Evolutionary conservation across 2,888 invertebrate genomes (phyloP).

Genomic region (Dicranocentrus wangi): DNA sequence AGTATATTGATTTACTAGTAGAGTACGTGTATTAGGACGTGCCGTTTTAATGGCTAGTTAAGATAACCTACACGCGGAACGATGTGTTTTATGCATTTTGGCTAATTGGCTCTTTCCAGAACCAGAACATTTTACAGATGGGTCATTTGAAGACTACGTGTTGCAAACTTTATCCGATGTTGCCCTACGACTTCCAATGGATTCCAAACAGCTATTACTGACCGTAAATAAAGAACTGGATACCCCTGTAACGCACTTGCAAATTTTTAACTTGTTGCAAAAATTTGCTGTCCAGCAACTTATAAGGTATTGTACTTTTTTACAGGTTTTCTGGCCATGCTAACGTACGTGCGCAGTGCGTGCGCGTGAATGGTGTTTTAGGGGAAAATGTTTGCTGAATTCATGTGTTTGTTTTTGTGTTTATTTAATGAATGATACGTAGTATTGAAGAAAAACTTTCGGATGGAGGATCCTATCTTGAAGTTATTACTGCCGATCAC

Average conservation of each 20-base stretch:
- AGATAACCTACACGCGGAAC: neutral
- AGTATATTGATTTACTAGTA: neutral
- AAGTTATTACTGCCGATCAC: conserved; percentile 78
- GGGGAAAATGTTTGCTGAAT: too few relatives aligned
- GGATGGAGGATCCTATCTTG: conserved; percentile 76
- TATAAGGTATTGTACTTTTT: conserved; percentile 76
- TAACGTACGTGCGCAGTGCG: too few relatives aligned
- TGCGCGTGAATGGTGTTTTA: too few relatives aligned
- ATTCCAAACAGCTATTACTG: conserved; percentile 80
- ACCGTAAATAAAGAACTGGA: conserved; percentile 77
- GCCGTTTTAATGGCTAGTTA: conserved; percentile 26
- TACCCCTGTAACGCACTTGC: conserved; percentile 78
- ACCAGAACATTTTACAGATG: conserved; percentile 67
- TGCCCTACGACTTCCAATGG: conserved; percentile 82
- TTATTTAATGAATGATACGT: too few relatives aligned
- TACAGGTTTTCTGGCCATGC: too few relatives aligned
- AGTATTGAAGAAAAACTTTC: conserved; percentile 76
- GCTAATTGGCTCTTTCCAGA: conserved; percentile 33
- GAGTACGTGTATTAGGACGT: too few relatives aligned
- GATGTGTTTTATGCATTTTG: neutral
- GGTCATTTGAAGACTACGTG: conserved; percentile 80
- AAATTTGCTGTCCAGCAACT: conserved; percentile 86
- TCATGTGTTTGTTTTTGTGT: too few relatives aligned
- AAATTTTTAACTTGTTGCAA: conserved; percentile 83
- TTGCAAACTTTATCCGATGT: conserved; percentile 82